Evolutionary conservation across 1,140 invertebrate species (phyloP), one percentile per base, ranked within the genome.

Genomic region (Anoplophora glabripennis): DNA sequence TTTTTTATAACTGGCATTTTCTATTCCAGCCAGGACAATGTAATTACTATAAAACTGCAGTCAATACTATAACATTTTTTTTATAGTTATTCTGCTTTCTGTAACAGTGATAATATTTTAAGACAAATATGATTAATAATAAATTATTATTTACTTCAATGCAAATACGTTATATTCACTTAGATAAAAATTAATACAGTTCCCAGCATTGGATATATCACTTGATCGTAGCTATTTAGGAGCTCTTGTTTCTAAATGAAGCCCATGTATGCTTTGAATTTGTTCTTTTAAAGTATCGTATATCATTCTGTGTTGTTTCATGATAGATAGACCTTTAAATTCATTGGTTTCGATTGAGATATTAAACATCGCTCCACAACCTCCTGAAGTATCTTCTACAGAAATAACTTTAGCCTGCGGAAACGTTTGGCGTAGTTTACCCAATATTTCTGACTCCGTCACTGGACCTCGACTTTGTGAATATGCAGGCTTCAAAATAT

Each of bases 321-420:
- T 83, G 21, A 83, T 85, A 33, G 81, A 83, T 9, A 93, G 71
- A 17, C 89, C 90, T 76, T 84, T 79, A 69, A 94, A 93, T 70
- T 92, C 89, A 40, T 78, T 76, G 10, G 89, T 80, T 76, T 89
- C 83, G 12, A 94, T 82, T 64, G 80, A 84, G 33, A 93, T 84
- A 77, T 92, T 89, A 78, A 86, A 94, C 90, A 94, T 93, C 17
- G 90, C 89, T 35, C 92, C 92, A 79, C 92, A 94, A 5, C 91
- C 90, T 57, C 90, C 86, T 59, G 88, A 91, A 33, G 90, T 85
- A 75, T 91, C 89, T 46, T 81, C 78, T 1, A 91, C 86, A 74
- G 85, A 80, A 41, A 91, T 82, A 56, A 78, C 74, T 36, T 83
- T 80, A 34, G 89, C 88, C 49, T 81, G 79, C 1, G 87, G 87